phyloP scores from a whole-genome alignment of 2,888 invertebrate species.

The Stramonita haemastoma region DNA sequence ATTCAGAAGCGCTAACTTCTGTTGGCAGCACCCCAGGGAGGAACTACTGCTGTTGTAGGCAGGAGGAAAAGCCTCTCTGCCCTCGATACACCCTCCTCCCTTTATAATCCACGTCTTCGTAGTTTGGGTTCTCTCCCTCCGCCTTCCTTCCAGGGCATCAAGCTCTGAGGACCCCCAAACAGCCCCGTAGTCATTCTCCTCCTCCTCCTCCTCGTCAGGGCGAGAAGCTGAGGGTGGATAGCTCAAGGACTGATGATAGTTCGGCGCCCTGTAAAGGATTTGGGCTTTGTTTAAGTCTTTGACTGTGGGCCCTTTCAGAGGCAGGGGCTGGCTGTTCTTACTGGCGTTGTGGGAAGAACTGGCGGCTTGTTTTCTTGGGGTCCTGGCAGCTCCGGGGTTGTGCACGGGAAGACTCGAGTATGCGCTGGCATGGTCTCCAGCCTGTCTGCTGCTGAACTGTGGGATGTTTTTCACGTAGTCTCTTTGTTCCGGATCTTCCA shows the following conservation, averaged over 20 bases:
- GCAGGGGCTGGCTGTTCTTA: background rate
- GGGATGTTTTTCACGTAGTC: background rate
- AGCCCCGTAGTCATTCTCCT: background rate
- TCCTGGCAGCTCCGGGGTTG: background rate
- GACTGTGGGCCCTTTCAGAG: background rate
- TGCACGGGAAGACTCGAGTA: background rate
- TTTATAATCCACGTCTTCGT: background rate
- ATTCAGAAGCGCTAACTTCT: background rate
- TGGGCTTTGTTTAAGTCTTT: conserved; percentile 1
- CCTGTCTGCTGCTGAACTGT: background rate
- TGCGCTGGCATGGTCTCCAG: background rate
- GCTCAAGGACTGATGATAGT: background rate
- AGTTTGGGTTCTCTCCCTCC: background rate
- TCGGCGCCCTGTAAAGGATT: background rate
- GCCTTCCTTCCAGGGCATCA: background rate
- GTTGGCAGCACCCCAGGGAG: background rate
- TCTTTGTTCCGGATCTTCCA: background rate
- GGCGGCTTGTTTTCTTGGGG: background rate
- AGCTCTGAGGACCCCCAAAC: background rate
- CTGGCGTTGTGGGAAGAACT: background rate
- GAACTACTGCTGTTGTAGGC: background rate
- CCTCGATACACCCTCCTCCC: background rate
- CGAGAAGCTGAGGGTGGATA: too few species aligned
- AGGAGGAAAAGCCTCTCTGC: background rate
- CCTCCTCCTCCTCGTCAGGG: background rate